Conservation (phyloP, 2,888 invertebrate species). For the Dascillus cervinus region DNA sequence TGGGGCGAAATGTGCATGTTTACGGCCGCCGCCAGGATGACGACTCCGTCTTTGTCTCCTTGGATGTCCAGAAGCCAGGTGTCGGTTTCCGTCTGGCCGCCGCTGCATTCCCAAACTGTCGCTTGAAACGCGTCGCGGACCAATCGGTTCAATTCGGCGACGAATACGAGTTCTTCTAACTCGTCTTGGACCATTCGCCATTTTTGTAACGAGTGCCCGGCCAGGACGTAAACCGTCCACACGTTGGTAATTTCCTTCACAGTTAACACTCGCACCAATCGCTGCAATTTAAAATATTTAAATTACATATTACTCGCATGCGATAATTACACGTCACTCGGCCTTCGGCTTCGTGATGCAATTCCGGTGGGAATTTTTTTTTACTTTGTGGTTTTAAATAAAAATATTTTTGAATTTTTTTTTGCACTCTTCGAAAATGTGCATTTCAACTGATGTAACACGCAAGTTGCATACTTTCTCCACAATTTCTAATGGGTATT, state of each 20-base stretch:
- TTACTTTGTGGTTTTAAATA: too few species aligned
- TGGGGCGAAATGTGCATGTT: slow-evolving; percentile 59
- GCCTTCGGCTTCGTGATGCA: too few species aligned
- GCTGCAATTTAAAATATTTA: slow-evolving; percentile 31
- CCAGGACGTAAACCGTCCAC: slow-evolving; percentile 60
- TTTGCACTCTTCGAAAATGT: too few species aligned
- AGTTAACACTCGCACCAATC: slow-evolving; percentile 61
- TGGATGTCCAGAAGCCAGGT: slow-evolving; percentile 75
- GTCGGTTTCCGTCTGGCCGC: slow-evolving; percentile 56
- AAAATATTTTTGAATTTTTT: too few species aligned
- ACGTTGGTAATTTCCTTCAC: slow-evolving; percentile 39
- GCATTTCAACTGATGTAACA: too few species aligned
- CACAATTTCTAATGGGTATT: too few species aligned
- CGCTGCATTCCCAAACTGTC: slow-evolving; percentile 55
- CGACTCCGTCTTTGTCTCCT: slow-evolving; percentile 53
- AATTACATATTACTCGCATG: background rate
- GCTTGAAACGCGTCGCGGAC: slow-evolving; percentile 64
- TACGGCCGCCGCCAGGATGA: slow-evolving; percentile 64
- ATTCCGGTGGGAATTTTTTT: too few species aligned
- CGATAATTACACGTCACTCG: background rate
- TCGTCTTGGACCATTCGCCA: slow-evolving; percentile 64
- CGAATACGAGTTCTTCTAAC: slow-evolving; percentile 63
- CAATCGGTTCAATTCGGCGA: slow-evolving; percentile 64
- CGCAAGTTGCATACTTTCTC: too few species aligned
- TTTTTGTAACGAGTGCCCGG: slow-evolving; percentile 74